phyloP scores from a whole-genome alignment of 2,888 invertebrate species.

The Uropetala carovei region DNA sequence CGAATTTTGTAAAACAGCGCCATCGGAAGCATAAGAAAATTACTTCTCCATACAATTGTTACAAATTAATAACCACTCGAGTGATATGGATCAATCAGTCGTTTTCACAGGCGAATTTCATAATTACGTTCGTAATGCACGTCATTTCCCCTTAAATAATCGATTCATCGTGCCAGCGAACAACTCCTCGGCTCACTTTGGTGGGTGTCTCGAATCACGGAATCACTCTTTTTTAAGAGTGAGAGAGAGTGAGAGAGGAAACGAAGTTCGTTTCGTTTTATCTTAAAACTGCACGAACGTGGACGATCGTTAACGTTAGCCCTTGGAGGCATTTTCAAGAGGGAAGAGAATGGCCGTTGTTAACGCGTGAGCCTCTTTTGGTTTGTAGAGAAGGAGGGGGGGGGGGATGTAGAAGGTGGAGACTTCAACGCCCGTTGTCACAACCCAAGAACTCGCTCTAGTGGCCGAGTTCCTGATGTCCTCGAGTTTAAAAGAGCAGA shows the following conservation, averaged over 20 bases:
- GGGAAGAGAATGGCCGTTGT: not conserved
- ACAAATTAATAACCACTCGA: too few relatives aligned
- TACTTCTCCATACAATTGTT: too few relatives aligned
- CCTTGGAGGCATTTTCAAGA: not conserved
- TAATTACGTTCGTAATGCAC: not conserved
- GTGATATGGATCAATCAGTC: too few relatives aligned
- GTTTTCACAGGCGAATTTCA: not conserved
- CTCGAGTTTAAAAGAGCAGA: not conserved
- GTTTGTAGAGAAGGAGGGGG: not conserved
- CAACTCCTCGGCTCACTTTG: not conserved
- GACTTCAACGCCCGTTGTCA: not conserved
- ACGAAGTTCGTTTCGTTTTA: not conserved
- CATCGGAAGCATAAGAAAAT: too few relatives aligned
- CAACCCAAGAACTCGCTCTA: not conserved
- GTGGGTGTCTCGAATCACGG: not conserved
- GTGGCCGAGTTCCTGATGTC: not conserved
- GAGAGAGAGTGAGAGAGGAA: not conserved
- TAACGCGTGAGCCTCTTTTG: not conserved
- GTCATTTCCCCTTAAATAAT: not conserved
- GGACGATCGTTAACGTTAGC: not conserved
- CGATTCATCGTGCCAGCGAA: not conserved
- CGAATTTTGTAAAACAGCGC: too few relatives aligned
- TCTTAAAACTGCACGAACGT: slow-evolving; percentile 8
- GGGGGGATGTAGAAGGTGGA: not conserved
- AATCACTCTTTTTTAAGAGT: not conserved